Base-by-base conservation (phyloP, 1,140 invertebrate species). In the Agrypnia vestita region DNA sequence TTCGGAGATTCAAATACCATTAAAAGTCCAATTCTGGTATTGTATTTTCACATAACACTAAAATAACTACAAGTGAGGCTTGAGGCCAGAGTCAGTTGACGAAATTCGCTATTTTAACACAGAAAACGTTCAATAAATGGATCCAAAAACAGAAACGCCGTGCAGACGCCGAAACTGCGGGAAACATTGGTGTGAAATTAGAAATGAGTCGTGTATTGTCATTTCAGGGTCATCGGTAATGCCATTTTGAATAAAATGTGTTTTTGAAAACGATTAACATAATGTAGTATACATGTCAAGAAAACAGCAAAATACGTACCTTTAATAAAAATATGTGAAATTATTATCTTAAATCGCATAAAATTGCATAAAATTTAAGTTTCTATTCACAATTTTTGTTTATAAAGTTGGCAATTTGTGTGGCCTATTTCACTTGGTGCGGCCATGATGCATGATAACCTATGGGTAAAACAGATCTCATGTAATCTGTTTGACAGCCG, bases 141-240 rank as follows among this genome's bases (percentile, higher is more conserved):
- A 47, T 78, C 76, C 77, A 46, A 78, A 78, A 78, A 78, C 77
- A 78, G 62, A 72, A 59, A 73, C 77, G 64, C 77, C 21, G 67
- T 55, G 64, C 77, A 72, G 77, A 78, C 77, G 77, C 77, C 77
- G 77, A 78, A 78, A 71, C 67, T 78, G 77, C 67, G 64, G 77
- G 77, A 78, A 78, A 78, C 67, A 78, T 78, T 44, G 43, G 67
- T 51, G 67, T 71, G 77, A 78, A 78, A 61, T 59, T 47, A 78
- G 77, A 49, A 49, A 49, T 49, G 67, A 72, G 55, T 78, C 53
- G 67, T 47, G 77, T 71, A 69, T 78, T 73, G 49, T 71, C 77
- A 78, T 71, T 78, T 78, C 77, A 78, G 77, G 77, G 77, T 78
- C 77, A 73, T 49, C 67, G 46, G 77, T 44, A 73, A 78, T 78